Percentiles rank a stretch among this genome's conserved stretches.
Conservation (phyloP, 2,888 invertebrate species). For the Cephus spinipes region DNA sequence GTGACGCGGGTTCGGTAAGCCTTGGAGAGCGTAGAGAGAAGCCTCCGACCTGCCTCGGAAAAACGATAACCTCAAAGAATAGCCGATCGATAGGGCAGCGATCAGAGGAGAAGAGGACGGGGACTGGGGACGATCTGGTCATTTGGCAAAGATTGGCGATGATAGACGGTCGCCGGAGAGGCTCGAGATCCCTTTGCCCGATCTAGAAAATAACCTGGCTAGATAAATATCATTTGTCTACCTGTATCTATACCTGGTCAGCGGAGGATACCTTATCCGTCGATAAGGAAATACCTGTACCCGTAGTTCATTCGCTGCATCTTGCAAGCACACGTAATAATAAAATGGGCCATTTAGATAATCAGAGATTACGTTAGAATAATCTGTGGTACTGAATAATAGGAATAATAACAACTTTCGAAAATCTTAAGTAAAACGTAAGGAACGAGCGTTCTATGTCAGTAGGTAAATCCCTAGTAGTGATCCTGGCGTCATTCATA, state of each 20-base stretch:
- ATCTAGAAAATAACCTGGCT: neutral
- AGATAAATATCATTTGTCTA: slow-evolving; percentile 10
- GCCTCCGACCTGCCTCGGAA: slow-evolving; percentile 24
- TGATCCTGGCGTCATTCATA: slow-evolving; percentile 5
- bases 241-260: neutral
- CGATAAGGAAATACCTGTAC: neutral
- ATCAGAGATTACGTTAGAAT: neutral
- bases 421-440: neutral
- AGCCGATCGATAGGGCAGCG: slow-evolving; percentile 23
- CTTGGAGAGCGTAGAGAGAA: neutral
- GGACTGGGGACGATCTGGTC: neutral
- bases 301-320: neutral
- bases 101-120: slow-evolving; percentile 7
- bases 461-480: neutral
- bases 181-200: neutral
- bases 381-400: neutral
- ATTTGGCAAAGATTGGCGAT: slow-evolving; percentile 28
- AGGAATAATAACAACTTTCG: neutral
- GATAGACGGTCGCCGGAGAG: slow-evolving; percentile 20
- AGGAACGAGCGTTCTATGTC: neutral
- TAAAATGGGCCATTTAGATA: neutral
- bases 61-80: slow-evolving; percentile 34
- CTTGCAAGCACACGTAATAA: neutral
- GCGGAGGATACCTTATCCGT: neutral
- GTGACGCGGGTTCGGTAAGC: slow-evolving; percentile 21